Conservation (phyloP, 2,797 vertebrate genomes). For the Enteromius afrohamiltoni region DNA sequence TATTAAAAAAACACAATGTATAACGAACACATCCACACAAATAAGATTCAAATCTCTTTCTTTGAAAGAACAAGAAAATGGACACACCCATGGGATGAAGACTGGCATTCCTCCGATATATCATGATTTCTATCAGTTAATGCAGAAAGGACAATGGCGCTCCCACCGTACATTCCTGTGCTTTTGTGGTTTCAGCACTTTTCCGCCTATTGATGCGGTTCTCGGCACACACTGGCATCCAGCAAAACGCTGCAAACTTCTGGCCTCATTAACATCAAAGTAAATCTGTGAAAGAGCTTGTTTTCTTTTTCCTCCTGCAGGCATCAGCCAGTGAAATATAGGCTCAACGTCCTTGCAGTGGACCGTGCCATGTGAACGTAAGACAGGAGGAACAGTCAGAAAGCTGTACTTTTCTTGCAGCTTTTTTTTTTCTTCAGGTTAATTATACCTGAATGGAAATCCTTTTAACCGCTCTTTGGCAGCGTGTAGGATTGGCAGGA, state of each 20-base stretch:
- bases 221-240: slow-evolving; percentile 58
- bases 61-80: slow-evolving; percentile 60
- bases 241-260: slow-evolving; percentile 61
- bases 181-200: slow-evolving; percentile 67
- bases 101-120: not conserved
- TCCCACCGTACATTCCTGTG: slow-evolving; percentile 17
- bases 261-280: slow-evolving; percentile 74
- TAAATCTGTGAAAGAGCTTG: slow-evolving; percentile 77
- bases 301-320: slow-evolving; percentile 68
- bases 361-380: slow-evolving; percentile 64
- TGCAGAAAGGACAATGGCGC: slow-evolving; percentile 17
- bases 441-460: slow-evolving; percentile 85
- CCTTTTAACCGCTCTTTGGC: slow-evolving; percentile 79
- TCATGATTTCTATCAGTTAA: not conserved
- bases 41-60: slow-evolving; percentile 56
- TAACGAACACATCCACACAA: slow-evolving; percentile 14
- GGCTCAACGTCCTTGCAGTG: slow-evolving; percentile 54
- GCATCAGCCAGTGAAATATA: slow-evolving; percentile 47
- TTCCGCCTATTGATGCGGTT: slow-evolving; percentile 64
- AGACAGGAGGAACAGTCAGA: slow-evolving; percentile 61
- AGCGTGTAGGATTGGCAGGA: slow-evolving; percentile 73
- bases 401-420: slow-evolving; percentile 54
- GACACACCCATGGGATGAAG: slow-evolving; percentile 61
- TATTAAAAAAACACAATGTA: slow-evolving; percentile 2
- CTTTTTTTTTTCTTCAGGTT: slow-evolving; percentile 52